Evolutionary conservation across 1,140 invertebrate genomes (phyloP).

Genomic region (Bombus waltoni): DNA sequence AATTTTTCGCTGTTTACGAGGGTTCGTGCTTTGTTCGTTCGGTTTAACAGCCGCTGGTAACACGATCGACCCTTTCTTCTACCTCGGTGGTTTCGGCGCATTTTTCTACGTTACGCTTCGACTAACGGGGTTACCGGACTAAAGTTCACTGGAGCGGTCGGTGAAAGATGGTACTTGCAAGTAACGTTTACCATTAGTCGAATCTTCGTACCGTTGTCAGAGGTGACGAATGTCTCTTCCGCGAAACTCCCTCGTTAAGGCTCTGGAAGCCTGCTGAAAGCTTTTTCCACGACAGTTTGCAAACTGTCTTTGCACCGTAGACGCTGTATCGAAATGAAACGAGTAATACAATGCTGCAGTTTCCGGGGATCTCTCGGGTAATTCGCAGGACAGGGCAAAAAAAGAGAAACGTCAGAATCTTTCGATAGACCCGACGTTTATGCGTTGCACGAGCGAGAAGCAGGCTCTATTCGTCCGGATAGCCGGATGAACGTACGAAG

Average conservation of each 20-base stretch:
- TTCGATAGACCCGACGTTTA: neutral
- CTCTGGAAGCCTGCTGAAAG: neutral
- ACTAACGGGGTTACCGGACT: neutral
- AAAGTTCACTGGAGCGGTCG: no score
- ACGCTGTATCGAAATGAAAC: no score
- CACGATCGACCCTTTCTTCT: neutral
- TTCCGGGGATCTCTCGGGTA: neutral
- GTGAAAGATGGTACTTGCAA: neutral
- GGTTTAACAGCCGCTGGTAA: neutral
- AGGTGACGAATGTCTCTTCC: neutral
- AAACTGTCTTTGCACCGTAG: neutral
- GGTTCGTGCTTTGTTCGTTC: neutral
- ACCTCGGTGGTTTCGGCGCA: neutral
- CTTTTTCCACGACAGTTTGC: neutral
- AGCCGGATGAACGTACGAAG: constrained; percentile 49
- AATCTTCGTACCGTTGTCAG: neutral
- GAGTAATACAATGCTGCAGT: neutral
- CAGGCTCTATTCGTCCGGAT: constrained; percentile 6
- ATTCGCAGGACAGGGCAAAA: no score
- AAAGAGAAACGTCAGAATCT: neutral
- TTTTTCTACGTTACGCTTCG: neutral
- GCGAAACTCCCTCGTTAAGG: neutral
- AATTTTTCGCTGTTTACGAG: constrained; percentile 18
- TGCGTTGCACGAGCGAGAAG: constrained; percentile 2
- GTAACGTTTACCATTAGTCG: neutral